Evolutionary conservation across 1,140 invertebrate species (phyloP).

Genomic region (Xylocopa sonorina): DNA sequence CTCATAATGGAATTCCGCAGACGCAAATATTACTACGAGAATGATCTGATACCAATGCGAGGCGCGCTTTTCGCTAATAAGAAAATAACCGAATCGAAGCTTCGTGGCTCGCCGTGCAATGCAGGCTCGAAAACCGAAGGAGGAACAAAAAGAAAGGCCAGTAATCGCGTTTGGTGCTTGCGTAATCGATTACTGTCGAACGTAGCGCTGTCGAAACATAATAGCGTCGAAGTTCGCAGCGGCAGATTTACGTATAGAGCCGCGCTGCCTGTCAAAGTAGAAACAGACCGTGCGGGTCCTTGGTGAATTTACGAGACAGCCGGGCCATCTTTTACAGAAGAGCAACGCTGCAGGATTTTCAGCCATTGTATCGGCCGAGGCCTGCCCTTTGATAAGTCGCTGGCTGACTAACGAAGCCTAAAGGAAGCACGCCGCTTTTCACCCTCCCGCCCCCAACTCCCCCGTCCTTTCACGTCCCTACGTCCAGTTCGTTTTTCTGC

Average conservation of each 20-base stretch:
- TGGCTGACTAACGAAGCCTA: slow-evolving; percentile 62
- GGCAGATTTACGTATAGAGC: slow-evolving; percentile 58
- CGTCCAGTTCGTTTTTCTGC: not conserved
- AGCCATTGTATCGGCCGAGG: slow-evolving; percentile 63
- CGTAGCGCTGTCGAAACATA: slow-evolving; percentile 57
- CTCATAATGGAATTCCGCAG: too few relatives aligned
- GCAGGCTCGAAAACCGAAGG: not conserved
- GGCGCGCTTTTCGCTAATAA: too few relatives aligned
- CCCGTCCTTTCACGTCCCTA: slow-evolving; percentile 18
- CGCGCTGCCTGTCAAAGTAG: slow-evolving; percentile 63
- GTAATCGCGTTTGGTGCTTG: slow-evolving; percentile 20
- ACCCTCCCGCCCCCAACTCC: slow-evolving; percentile 8
- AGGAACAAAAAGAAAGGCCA: slow-evolving; percentile 23
- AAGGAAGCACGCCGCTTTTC: slow-evolving; percentile 46
- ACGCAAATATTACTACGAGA: too few relatives aligned
- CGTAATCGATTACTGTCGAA: slow-evolving; percentile 61
- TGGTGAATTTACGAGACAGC: slow-evolving; percentile 69
- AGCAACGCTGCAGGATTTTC: slow-evolving; percentile 62
- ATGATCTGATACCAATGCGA: too few relatives aligned
- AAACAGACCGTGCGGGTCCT: slow-evolving; percentile 60
- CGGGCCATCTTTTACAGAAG: slow-evolving; percentile 63
- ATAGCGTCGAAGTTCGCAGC: slow-evolving; percentile 63
- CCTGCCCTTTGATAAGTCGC: slow-evolving; percentile 65
- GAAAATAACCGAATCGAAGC: too few relatives aligned
- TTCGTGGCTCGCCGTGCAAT: not conserved